Percentiles rank a stretch among this genome's conserved stretches.
These are phyloP conservation scores for Eremobia ochroleuca DNA, from an alignment of 2,888 invertebrate genomes.

Conservation along the genomic window DNA sequence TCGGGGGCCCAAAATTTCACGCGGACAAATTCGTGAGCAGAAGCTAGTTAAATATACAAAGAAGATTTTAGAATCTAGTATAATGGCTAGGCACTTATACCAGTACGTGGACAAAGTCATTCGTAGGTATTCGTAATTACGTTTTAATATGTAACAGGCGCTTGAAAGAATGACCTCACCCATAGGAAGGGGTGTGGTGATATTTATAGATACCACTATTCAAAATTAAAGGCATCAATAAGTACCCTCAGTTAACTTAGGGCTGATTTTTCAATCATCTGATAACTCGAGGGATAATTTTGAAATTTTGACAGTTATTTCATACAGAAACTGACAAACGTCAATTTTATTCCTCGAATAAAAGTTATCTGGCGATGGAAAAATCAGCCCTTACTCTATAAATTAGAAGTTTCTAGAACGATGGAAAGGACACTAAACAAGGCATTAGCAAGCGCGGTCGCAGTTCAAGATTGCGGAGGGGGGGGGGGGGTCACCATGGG, in stretches of 20 bases:
- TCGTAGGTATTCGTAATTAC: constrained; percentile 1
- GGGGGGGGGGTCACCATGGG: no score
- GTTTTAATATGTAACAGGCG: neutral
- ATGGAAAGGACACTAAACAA: neutral
- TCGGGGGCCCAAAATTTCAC: no score
- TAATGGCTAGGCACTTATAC: neutral
- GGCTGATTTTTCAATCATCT: no score
- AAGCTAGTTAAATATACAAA: neutral
- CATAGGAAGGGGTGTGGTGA: constrained; percentile 19
- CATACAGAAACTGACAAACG: no score
- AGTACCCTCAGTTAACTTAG: neutral
- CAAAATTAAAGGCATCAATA: constrained; percentile 43
- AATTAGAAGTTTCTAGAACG: constrained; percentile 26
- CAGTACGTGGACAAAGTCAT: neutral
- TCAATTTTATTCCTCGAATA: no score
- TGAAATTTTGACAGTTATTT: no score
- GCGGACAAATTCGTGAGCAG: no score
- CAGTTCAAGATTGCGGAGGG: no score
- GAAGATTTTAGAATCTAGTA: constrained; percentile 10
- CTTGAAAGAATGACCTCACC: constrained; percentile 2
- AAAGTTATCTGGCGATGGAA: no score
- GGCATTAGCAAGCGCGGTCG: no score
- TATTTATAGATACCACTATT: constrained; percentile 45
- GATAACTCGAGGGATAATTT: no score
- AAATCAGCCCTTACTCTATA: no score